Conservation (phyloP, 2,797 vertebrate genomes). For the Thripadectes ignobilis region DNA sequence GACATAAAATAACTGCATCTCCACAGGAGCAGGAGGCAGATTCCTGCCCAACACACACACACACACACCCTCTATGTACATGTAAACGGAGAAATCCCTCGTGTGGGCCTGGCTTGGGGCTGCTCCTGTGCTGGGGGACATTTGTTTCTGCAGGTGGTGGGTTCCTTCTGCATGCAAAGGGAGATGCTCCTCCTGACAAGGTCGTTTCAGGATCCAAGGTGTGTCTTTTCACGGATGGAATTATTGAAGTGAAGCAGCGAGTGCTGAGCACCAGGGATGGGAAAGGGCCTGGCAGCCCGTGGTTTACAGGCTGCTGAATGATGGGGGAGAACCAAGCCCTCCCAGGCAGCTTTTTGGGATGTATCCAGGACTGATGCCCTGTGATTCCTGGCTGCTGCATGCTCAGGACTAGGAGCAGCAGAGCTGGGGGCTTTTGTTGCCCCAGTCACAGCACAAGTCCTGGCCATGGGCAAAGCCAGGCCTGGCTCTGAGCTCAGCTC, state of each 20-base stretch:
- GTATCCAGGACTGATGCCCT: accelerated
- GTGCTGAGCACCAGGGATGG: accelerated
- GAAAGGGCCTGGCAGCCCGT: background rate
- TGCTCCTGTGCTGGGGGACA: accelerated
- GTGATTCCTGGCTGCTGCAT: background rate
- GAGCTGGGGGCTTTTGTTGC: background rate
- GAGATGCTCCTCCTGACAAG: accelerated
- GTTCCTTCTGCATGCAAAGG: background rate
- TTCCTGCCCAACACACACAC: background rate
- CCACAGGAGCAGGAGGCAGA: background rate
- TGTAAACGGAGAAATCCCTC: accelerated
- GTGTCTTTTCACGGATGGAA: background rate
- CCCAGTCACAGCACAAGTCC: accelerated
- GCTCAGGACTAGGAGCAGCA: background rate
- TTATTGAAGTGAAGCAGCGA: accelerated
- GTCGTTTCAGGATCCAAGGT: accelerated
- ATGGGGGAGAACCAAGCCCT: too few relatives aligned
- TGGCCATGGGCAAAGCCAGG: accelerated
- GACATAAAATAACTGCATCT: background rate
- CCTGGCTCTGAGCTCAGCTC: background rate
- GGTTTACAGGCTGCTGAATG: background rate
- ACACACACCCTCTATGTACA: accelerated
- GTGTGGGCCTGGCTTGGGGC: accelerated
- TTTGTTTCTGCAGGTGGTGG: background rate
- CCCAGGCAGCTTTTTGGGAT: accelerated